These are phyloP conservation scores for Aphyosemion australe DNA, from an alignment of 2,113 vertebrate genomes.

Conservation along the genomic window DNA sequence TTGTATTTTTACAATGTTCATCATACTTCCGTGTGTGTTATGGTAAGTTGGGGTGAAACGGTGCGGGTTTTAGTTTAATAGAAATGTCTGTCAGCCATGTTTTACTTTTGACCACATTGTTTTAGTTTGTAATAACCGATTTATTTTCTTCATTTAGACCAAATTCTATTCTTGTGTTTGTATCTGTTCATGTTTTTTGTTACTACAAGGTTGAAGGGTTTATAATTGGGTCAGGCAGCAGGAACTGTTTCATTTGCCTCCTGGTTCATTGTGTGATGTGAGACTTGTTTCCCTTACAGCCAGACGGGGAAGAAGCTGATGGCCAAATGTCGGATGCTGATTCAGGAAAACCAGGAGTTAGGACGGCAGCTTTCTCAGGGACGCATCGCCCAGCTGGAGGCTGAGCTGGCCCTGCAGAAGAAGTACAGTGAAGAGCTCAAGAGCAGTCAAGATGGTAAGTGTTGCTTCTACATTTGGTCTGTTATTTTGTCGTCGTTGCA, in stretches of 20 bases:
- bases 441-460: conserved; percentile 99
- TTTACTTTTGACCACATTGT: background rate
- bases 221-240: background rate
- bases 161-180: conserved; percentile 4
- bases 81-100: conserved; percentile 10
- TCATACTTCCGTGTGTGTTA: conserved; percentile 4
- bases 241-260: conserved; percentile 45
- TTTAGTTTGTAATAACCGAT: background rate
- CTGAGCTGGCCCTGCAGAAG: conserved; percentile 98
- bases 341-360: conserved; percentile 99
- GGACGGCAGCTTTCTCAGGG: conserved; percentile 99
- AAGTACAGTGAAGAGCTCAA: conserved; percentile 99
- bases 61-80: background rate
- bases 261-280: conserved; percentile 92
- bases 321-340: conserved; percentile 99
- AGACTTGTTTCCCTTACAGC: conserved; percentile 98
- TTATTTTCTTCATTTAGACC: conserved; percentile 2
- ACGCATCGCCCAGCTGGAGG: conserved; percentile 98
- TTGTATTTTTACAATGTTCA: conserved; percentile 8
- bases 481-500: background rate
- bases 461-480: background rate
- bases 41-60: conserved; percentile 15
- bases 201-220: background rate
- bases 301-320: conserved; percentile 99
- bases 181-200: background rate